These are phyloP conservation scores for Orestias chungarensis DNA, from an alignment of 2,797 vertebrate genomes.

Conservation along the genomic window DNA sequence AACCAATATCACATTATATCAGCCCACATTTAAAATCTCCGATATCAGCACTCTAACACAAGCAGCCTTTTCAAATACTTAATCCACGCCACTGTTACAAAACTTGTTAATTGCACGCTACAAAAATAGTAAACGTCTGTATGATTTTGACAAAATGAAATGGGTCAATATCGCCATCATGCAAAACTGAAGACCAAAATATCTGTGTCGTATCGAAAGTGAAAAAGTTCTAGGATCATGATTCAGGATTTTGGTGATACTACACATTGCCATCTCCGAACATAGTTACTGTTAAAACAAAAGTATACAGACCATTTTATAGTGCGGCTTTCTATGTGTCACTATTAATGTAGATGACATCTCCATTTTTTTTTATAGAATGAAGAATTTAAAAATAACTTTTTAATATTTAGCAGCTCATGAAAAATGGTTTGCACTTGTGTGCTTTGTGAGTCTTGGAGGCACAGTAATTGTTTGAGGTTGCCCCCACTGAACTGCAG, in stretches of 20 bases:
- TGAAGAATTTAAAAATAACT: slow-evolving; percentile 33
- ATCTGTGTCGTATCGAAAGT: too few relatives aligned
- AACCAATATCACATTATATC: too few relatives aligned
- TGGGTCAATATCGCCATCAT: too few relatives aligned
- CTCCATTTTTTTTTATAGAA: slow-evolving; percentile 15
- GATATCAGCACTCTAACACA: too few relatives aligned
- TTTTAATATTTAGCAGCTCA: slow-evolving; percentile 53
- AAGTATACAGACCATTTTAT: slow-evolving; percentile 9
- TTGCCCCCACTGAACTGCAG: slow-evolving; percentile 54
- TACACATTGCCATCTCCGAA: slow-evolving; percentile 12
- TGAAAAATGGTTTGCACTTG: slow-evolving; percentile 46
- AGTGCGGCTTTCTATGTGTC: not conserved
- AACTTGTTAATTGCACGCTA: too few relatives aligned
- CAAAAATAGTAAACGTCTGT: too few relatives aligned
- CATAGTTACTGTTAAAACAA: slow-evolving; percentile 13
- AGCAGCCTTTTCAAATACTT: too few relatives aligned
- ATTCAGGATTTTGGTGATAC: not conserved
- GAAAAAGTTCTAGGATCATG: too few relatives aligned
- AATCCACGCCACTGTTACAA: too few relatives aligned
- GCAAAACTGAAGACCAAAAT: too few relatives aligned
- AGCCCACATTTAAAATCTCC: too few relatives aligned
- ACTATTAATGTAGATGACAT: slow-evolving; percentile 6
- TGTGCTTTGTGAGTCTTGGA: slow-evolving; percentile 49
- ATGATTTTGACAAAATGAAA: too few relatives aligned
- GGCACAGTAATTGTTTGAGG: slow-evolving; percentile 72